Conservation (phyloP, 2,113 vertebrate genomes). For the Menidia beryllina region DNA sequence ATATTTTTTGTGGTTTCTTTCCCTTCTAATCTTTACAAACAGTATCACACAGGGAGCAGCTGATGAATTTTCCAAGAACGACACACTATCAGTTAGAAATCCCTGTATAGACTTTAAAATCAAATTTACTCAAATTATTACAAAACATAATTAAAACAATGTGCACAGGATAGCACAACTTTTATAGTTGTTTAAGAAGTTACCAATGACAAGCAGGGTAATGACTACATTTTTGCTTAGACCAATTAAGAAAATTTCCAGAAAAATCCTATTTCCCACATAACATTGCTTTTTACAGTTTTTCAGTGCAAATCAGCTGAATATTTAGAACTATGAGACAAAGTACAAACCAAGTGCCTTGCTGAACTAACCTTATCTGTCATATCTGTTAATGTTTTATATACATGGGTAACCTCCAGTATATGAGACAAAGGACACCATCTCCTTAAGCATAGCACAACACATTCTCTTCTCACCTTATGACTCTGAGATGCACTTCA, state of each 20-base stretch:
- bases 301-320: neutral
- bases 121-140: too few species aligned
- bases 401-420: neutral
- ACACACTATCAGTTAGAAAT: too few species aligned
- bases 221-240: too few species aligned
- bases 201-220: too few species aligned
- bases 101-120: too few species aligned
- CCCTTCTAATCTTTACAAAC: neutral
- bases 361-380: neutral
- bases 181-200: too few species aligned
- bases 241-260: neutral
- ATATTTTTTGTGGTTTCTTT: slow-evolving; percentile 41
- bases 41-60: neutral
- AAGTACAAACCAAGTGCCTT: neutral
- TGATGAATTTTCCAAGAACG: too few species aligned
- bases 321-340: neutral
- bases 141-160: too few species aligned
- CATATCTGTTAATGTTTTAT: neutral
- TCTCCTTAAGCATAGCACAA: slow-evolving; percentile 2
- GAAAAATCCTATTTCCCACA: neutral
- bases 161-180: too few species aligned
- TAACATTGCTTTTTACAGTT: neutral
- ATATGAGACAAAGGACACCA: slow-evolving; percentile 18
- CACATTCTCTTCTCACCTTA: slow-evolving; percentile 33
- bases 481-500: slow-evolving; percentile 69